These are phyloP conservation scores for Eumerus sabulonum DNA, from an alignment of 2,888 invertebrate genomes.

Conservation along the genomic window DNA sequence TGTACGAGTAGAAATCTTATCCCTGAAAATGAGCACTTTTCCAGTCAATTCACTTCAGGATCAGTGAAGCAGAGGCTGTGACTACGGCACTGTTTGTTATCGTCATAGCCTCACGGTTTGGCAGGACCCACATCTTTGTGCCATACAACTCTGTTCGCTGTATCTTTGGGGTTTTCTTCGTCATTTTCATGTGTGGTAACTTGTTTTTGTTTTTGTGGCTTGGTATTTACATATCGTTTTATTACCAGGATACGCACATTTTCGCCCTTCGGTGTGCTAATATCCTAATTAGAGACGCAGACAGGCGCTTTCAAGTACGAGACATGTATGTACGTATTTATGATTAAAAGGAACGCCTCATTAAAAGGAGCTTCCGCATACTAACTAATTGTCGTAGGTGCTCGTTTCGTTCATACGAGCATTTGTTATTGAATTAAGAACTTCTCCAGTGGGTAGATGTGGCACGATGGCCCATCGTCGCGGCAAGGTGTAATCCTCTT, in stretches of 20 bases:
- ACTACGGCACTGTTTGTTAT: slow-evolving; percentile 22
- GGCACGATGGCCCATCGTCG: slow-evolving; percentile 5
- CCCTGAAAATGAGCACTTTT: slow-evolving; percentile 65
- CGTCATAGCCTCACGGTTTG: slow-evolving; percentile 9
- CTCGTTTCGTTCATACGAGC: slow-evolving; percentile 1
- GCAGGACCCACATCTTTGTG: slow-evolving; percentile 11
- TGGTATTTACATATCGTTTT: slow-evolving; percentile 14
- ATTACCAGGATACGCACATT: not conserved
- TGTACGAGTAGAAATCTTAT: slow-evolving; percentile 51
- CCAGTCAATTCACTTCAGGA: slow-evolving; percentile 66
- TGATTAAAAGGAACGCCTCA: slow-evolving; percentile 61
- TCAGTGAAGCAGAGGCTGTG: slow-evolving; percentile 38
- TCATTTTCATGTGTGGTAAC: too few species aligned
- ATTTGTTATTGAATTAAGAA: slow-evolving; percentile 49
- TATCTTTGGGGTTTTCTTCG: not conserved
- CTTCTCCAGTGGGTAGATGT: not conserved
- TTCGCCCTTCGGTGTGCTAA: slow-evolving; percentile 42
- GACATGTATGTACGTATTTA: too few species aligned
- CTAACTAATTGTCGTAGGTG: slow-evolving; percentile 54
- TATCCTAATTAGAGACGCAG: slow-evolving; percentile 56
- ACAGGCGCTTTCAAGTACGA: slow-evolving; percentile 12
- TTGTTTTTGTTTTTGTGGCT: too few species aligned
- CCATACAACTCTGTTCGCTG: slow-evolving; percentile 19
- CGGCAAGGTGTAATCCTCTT: slow-evolving; percentile 23
- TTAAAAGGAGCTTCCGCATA: slow-evolving; percentile 55